Base-by-base conservation (phyloP, 2,113 vertebrate species). In the Smithornis capensis region DNA sequence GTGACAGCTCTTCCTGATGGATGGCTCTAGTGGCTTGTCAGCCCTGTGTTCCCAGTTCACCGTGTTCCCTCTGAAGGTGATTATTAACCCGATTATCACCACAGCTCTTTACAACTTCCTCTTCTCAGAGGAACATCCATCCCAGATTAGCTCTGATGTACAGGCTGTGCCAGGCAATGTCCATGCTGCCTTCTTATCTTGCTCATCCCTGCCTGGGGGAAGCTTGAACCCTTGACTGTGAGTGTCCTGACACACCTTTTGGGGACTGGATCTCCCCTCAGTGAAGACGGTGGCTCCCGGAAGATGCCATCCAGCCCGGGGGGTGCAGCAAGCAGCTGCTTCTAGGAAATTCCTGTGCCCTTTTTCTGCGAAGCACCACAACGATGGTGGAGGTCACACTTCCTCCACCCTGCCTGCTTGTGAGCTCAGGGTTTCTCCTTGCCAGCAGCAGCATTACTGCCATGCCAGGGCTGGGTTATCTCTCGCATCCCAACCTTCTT, bases 291-390 rank as follows among this genome's bases (percentile, higher is more conserved):
- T 0, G 4, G 59, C 47, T 45, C 73, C 79, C 21, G 73, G 69
- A 87, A 81, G 87, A 64, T 65, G 53, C 31, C 1, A 0, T 63
- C 69, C 4, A 19, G 52, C 84, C 29, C n/a, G 0, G 1, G 49
- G 45, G 9, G 15, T 44, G 57, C 0, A 2, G 71, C 1, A 0
- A 62, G 68, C 1, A 0, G 83, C 59, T 65, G 68, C 50, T 94
- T 94, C 92, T 92, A 74, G 73, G 96, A 92, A 96, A 69, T n/a
- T 88, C 79, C 79, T 67, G 88, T 7, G 2, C 73, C 55, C 57
- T 77, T 87, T 90, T 94, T 90, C 95, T 94, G 76, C 1, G 3
- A 79, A 71, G 84, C 14, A 7, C 28, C 0, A 0, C 50, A 10
- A n/a, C 0, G 0, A 9, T 16, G 50, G 55, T 65, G 83, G 50